Base-by-base conservation (phyloP, 2,113 vertebrate species). In the Melanerpes formicivorus region DNA sequence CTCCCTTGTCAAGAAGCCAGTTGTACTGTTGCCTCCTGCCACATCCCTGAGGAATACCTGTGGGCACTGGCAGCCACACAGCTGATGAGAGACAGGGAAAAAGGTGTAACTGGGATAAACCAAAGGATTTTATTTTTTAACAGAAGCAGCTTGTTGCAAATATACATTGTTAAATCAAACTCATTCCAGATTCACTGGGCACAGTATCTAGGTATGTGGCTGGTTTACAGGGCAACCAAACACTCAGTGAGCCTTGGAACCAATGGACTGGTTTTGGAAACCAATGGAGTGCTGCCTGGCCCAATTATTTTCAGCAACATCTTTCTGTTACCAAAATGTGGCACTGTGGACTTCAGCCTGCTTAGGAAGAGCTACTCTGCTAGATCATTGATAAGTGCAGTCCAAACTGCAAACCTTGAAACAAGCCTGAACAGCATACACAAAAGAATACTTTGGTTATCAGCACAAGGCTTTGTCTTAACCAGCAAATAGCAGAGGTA, bases 231-330 rank as follows among this genome's bases (percentile, higher is more conserved):
- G 92, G 73, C 92, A 37, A 90, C 87, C 88, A 80, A 90, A 93
- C 95, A 93, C 78, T 84, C 93, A 37, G 80, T 26, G 56, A 87
- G 96, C 21, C 46, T 97, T 94, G 97, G 97, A 96, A 93, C 87
- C 94, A 80, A 95, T 63, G 87, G 93, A 75, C 91, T 87, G 81
- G 56, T 77, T 95, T 95, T 97, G 96, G 98, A 97, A 95, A 87
- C 32, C 2, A 87, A 71, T 81, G 17, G 87, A 92, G 70, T 11
- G 91, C 95, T 98, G 97, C 97, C 98, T 97, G 95, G 88, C 93
- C 92, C 96, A 98, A 98, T 98, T 98, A 98, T 97, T 97, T 97
- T 97, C 98, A 98, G 97, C 96, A 97, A 95, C 95, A 91, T 97
- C 96, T 97, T 97, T 96, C 96, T 96, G 95, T 96, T 96, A 93